These are phyloP conservation scores for Dasyornis broadbenti DNA, from an alignment of 2,113 vertebrate genomes.

Conservation along the genomic window DNA sequence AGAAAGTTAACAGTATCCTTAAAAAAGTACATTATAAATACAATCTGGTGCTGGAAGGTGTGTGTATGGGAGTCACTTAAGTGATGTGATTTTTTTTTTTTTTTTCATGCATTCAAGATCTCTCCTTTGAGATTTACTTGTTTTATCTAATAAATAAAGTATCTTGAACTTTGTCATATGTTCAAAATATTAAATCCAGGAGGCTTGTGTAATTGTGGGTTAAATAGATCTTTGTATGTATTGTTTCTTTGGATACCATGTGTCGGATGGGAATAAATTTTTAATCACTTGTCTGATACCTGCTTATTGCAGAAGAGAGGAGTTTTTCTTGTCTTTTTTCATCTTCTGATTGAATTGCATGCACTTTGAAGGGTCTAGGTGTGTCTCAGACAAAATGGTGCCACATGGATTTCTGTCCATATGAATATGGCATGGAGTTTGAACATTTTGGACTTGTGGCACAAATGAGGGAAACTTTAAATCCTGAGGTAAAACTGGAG, in stretches of 20 bases:
- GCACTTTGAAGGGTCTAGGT: background rate
- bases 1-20: background rate
- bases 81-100: background rate
- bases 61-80: background rate
- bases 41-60: background rate
- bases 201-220: background rate
- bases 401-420: background rate
- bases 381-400: background rate
- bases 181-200: background rate
- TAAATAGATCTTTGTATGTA: background rate
- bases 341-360: background rate
- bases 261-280: constrained; percentile 24
- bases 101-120: background rate
- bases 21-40: background rate
- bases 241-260: background rate
- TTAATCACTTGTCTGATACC: background rate
- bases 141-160: constrained; percentile 32
- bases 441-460: background rate
- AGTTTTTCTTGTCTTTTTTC: background rate
- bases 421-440: background rate
- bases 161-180: constrained; percentile 4
- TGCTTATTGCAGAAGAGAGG: background rate
- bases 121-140: background rate
- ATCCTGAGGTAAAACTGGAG: background rate
- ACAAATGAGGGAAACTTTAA: background rate